Evolutionary conservation across 2,888 invertebrate species (phyloP).

Genomic region (Tetanocera ferruginea): DNA sequence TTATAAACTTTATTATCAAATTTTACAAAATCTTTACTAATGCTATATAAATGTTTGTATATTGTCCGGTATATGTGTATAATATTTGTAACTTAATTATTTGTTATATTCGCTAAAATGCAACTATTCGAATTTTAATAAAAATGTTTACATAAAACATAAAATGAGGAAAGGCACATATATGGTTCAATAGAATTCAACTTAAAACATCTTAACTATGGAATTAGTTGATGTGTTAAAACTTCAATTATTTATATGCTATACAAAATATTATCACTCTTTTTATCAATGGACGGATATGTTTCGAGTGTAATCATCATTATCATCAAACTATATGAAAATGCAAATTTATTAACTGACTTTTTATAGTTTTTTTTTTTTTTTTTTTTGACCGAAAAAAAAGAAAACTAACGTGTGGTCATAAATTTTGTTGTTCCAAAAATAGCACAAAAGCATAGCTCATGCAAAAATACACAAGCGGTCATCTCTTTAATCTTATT

Average conservation of each 20-base stretch:
- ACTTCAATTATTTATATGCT: neutral
- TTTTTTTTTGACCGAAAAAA: slow-evolving; percentile 36
- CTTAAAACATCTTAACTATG: neutral
- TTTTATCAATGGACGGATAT: slow-evolving; percentile 40
- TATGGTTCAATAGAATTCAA: neutral
- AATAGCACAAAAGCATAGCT: slow-evolving; percentile 32
- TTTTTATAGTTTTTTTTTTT: neutral
- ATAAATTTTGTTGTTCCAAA: slow-evolving; percentile 38
- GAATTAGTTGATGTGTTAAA: too few relatives aligned
- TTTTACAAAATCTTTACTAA: neutral
- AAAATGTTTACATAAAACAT: neutral
- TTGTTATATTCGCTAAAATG: slow-evolving; percentile 20
- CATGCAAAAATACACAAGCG: slow-evolving; percentile 37
- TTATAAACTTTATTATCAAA: neutral
- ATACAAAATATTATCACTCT: slow-evolving; percentile 22
- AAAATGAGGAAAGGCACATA: slow-evolving; percentile 30
- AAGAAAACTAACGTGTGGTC: slow-evolving; percentile 34
- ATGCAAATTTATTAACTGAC: slow-evolving; percentile 38
- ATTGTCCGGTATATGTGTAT: neutral
- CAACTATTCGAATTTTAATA: neutral
- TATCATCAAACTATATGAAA: slow-evolving; percentile 3
- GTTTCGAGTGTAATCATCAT: slow-evolving; percentile 12
- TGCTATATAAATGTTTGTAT: neutral
- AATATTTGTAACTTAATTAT: neutral
- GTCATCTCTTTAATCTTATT: slow-evolving; percentile 16